phyloP scores from a whole-genome alignment of 2,888 invertebrate genomes.

The Alsophila aescularia region DNA sequence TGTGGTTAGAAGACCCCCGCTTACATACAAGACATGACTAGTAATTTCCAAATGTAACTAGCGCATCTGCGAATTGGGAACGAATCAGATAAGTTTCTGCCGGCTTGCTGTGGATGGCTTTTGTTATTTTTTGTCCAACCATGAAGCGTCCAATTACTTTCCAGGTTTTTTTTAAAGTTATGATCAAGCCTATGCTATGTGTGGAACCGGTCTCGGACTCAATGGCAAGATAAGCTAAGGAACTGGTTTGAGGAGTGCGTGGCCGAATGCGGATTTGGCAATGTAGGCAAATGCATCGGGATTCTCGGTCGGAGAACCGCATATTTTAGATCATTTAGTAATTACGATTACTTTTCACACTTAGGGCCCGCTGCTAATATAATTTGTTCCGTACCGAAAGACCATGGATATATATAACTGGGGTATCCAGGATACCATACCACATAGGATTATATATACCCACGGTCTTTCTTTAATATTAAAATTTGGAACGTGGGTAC shows the following conservation, averaged over 20 bases:
- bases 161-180: conserved; percentile 47
- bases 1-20: no score
- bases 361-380: no score
- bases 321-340: not conserved
- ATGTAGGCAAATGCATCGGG: conserved; percentile 57
- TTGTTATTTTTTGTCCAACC: conserved; percentile 31
- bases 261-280: conserved; percentile 58
- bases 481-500: no score
- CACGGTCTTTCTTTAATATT: no score
- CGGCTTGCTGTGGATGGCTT: conserved; percentile 14
- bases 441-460: no score
- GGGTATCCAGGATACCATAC: no score
- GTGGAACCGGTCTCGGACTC: conserved; percentile 59
- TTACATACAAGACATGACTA: conserved; percentile 24
- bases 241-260: conserved; percentile 64
- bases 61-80: conserved; percentile 33
- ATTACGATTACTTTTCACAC: not conserved
- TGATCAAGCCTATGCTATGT: conserved; percentile 46
- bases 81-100: conserved; percentile 35
- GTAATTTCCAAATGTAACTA: conserved; percentile 25
- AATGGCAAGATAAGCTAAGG: conserved; percentile 55
- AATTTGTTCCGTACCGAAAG: no score
- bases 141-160: conserved; percentile 41
- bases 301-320: not conserved
- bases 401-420: no score